These are phyloP conservation scores for Pimpla rufipes DNA, from an alignment of 2,888 invertebrate genomes.

Conservation along the genomic window DNA sequence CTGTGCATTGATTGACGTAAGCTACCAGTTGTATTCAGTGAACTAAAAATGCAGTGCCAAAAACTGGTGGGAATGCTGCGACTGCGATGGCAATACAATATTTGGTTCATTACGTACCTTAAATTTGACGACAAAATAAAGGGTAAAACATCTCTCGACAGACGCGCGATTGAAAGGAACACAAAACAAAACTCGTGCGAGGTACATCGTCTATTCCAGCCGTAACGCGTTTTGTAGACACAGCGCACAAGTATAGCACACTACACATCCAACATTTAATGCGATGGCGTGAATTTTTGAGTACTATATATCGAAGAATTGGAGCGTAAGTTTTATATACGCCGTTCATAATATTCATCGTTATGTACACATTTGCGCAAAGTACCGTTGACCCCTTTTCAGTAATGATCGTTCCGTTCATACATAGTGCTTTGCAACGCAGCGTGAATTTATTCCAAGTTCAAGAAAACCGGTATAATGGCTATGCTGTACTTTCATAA, in stretches of 20 bases:
- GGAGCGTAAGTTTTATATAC: constrained; percentile 40
- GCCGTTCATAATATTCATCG: constrained; percentile 28
- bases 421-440: constrained; percentile 7
- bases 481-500: constrained; percentile 2
- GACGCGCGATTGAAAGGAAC: constrained; percentile 13
- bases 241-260: constrained; percentile 59
- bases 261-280: constrained; percentile 61
- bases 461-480: constrained; percentile 28
- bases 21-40: constrained; percentile 7
- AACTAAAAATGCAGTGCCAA: constrained; percentile 2
- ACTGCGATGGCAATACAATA: constrained; percentile 11
- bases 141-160: neutral
- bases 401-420: constrained; percentile 43
- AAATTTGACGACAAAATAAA: constrained; percentile 6
- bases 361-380: constrained; percentile 18
- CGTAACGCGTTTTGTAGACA: constrained; percentile 45
- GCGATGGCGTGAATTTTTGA: constrained; percentile 52
- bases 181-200: constrained; percentile 6
- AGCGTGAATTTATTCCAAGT: constrained; percentile 35
- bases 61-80: neutral
- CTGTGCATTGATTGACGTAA: neutral
- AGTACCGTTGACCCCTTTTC: constrained; percentile 59
- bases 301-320: constrained; percentile 51
- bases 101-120: constrained; percentile 26
- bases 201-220: constrained; percentile 23